Evolutionary conservation across 2,888 invertebrate species (phyloP), one percentile per base, ranked within the genome.

Genomic region (Achlya flavicornis): DNA sequence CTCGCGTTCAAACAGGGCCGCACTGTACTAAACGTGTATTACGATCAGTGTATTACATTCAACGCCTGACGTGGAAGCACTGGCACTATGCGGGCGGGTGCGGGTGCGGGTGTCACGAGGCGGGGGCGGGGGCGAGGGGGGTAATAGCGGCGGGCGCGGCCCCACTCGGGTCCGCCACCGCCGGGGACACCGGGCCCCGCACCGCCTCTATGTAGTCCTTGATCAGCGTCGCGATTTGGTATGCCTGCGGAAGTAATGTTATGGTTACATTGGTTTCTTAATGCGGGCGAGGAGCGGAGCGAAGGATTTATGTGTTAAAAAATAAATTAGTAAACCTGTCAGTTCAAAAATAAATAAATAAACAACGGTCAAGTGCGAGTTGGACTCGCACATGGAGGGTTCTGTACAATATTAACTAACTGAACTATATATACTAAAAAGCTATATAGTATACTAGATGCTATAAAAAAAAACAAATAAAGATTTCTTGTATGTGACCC

Each of bases 221-320:
- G 79, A 98, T 98, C 70, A 98, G 95, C 65, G 97, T 98, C 65
- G 98, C 97, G 84, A 98, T 98, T 93, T 98, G 98, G 92, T 97
- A 97, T 67, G 98, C 98, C 97, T 98, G 92, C 1, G 60, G 41
- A 11, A 2, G 26, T 2, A 6, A 14, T 4, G 16, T 48, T 16
- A 7, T 48, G 1, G n/a, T 48, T 48, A 26, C 32, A 46, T 8
- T 19, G n/a, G 8, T 16, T 59, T 41, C 4, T 41, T 33, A 35
- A 26, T 32, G 26, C 26, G 26, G 26, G 26, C 2, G 26, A 26
- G 26, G 26, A 26, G 26, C 26, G 26, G 26, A 26, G 26, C 1
- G 26, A 26, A 1, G 26, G 26, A 26, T 26, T 26, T 26, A 26
- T n/a, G n/a, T n/a, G n/a, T n/a, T n/a, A n/a, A n/a, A n/a, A n/a